phyloP scores from a whole-genome alignment of 2,113 vertebrate species.

The Cyphomyrus plagiostoma region DNA sequence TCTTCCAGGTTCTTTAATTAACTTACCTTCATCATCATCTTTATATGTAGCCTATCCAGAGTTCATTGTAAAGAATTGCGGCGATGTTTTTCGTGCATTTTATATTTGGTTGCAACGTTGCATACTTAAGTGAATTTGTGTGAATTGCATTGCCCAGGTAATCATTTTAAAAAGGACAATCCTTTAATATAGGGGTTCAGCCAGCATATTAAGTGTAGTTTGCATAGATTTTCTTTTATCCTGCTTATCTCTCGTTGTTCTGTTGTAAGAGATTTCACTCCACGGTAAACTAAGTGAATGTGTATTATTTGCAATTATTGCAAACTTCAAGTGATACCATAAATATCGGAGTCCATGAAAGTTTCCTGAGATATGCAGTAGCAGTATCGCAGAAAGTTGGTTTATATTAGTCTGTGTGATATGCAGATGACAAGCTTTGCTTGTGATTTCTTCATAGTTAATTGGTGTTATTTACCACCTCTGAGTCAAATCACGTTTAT shows the following conservation, averaged over 20 bases:
- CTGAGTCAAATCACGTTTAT: neutral
- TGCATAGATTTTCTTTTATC: neutral
- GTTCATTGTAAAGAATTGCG: neutral
- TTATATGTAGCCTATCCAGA: neutral
- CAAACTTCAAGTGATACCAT: neutral
- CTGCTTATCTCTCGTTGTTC: neutral
- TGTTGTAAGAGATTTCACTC: neutral
- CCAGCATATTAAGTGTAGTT: neutral
- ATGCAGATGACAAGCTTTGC: neutral
- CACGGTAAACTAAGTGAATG: no score
- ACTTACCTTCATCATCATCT: neutral
- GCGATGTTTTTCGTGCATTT: neutral
- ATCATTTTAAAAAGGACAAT: neutral
- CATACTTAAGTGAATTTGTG: neutral
- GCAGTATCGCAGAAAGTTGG: neutral
- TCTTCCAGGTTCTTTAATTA: constrained; percentile 74
- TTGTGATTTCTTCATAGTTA: neutral
- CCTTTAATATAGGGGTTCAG: neutral
- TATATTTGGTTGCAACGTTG: neutral
- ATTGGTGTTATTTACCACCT: neutral
- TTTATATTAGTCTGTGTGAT: neutral
- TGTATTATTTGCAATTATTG: neutral
- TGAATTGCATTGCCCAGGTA: neutral
- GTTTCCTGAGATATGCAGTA: neutral
- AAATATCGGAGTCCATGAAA: neutral